A percentile compares a stretch with the other conserved stretches of the same genome.
Conservation (phyloP, 2,888 invertebrate genomes). For the Euplexia lucipara region DNA sequence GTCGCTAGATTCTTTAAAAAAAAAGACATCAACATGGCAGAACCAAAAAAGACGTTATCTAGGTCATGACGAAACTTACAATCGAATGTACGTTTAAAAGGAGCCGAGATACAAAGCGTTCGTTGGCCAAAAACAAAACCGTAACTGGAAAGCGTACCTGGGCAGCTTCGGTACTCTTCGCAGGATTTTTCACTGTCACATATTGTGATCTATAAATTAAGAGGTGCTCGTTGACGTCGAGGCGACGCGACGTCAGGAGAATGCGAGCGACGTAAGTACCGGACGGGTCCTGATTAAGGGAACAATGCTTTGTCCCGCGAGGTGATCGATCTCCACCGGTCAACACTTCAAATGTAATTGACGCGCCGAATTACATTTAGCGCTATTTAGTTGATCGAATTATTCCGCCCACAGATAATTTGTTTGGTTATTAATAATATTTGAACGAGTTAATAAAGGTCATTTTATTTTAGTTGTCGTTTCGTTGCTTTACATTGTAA, state of each 20-base stretch:
- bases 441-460: constrained; percentile 42
- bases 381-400: constrained; percentile 39
- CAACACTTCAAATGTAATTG: constrained; percentile 63
- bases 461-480: constrained; percentile 20
- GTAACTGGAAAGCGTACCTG: not conserved
- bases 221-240: constrained; percentile 24
- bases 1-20: constrained; percentile 4
- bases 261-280: constrained; percentile 64
- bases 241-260: constrained; percentile 60
- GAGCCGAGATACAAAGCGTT: constrained; percentile 5
- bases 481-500: not conserved
- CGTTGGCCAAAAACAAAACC: constrained; percentile 2
- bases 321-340: constrained; percentile 54
- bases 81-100: not conserved
- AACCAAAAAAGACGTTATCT: constrained; percentile 8
- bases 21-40: constrained; percentile 17
- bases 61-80: constrained; percentile 14
- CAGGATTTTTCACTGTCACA: constrained; percentile 1
- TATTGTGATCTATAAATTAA: constrained; percentile 27
- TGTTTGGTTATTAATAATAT: constrained; percentile 30
- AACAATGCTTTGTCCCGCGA: constrained; percentile 65
- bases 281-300: constrained; percentile 64
- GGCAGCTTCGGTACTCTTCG: not conserved
- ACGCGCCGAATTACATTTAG: constrained; percentile 49
- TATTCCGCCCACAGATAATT: constrained; percentile 37